Base-by-base conservation (phyloP, 2,888 invertebrate genomes). In the Pyrgus malvae region DNA sequence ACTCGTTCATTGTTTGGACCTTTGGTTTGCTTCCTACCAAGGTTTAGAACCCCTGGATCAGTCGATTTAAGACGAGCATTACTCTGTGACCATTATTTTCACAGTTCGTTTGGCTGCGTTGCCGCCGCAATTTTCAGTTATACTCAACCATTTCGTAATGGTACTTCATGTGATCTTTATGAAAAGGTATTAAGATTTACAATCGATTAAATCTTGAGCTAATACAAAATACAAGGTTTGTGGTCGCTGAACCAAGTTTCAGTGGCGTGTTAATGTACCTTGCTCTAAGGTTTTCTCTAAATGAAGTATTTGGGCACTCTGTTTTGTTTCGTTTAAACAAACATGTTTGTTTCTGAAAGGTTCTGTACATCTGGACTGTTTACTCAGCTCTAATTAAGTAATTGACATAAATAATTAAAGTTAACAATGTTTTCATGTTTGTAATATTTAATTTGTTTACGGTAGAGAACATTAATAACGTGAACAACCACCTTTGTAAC, bases 81-180 rank as follows among this genome's bases (percentile, higher is more conserved):
- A 72, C 74, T 62, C 63, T 65, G 63, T 65, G 68, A 61, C 78
- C 83, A 84, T 85, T 86, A 83, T 83, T 86, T 86, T 86, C 77
- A 83, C 84, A 83, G 78, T 82, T 80, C 75, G 81, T 79, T 84
- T 81, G 72, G 70, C 70, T 69, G 62, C 64, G 63, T 69, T 65
- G 65, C 63, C 62, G 61, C 67, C 64, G 72, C 69, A 70, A 73
- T 72, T 72, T 74, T 68, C 69, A 66, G 56, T 58, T 50, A 50
- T 51, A 35, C 33, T 44, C 21, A 33, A 49, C 41, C 14, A 33
- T 33, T 29, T 50, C 21, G 12, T 12, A 12, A 25, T 6, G 11
- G 41, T 29, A 2, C 21, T 0, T 41, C 16, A 11, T 1, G 21
- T 49, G 49, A 17, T 49, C 57, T 53, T 27, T 48, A 40, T 49